Percentiles rank a stretch among this genome's conserved stretches.
phyloP scores from a whole-genome alignment of 2,113 vertebrate genomes.

The Trematocara macrostoma region DNA sequence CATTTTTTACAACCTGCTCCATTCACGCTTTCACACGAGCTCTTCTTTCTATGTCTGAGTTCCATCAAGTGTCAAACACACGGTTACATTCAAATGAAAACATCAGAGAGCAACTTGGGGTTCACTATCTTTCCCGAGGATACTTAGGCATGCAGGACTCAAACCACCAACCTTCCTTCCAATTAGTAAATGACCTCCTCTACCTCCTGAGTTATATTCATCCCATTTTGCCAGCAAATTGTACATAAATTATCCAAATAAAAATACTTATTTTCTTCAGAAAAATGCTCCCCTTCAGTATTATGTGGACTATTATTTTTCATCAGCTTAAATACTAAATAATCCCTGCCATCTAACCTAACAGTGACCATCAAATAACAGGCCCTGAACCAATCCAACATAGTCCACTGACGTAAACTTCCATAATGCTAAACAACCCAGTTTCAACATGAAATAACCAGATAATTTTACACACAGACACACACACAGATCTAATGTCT shows the following conservation, averaged over 20 bases:
- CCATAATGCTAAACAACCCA: background rate
- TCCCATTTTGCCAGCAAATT: accelerated
- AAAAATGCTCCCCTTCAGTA: background rate
- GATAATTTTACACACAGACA: background rate
- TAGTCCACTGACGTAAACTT: background rate
- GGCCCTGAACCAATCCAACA: background rate
- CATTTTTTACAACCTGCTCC: background rate
- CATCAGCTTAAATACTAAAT: background rate
- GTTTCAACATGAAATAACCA: background rate
- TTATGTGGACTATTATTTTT: background rate
- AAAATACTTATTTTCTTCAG: background rate
- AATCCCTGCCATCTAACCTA: background rate
- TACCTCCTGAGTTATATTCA: background rate
- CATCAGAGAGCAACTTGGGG: background rate
- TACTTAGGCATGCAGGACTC: background rate
- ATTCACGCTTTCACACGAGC: background rate
- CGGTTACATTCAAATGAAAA: background rate
- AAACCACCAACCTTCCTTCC: background rate
- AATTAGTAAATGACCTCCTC: background rate
- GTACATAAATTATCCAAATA: background rate
- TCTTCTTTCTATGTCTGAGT: background rate
- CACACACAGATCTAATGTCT: background rate
- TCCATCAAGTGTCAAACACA: background rate
- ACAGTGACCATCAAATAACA: background rate
- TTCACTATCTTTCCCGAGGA: background rate